Base-by-base conservation (phyloP, 2,888 invertebrate species). In the Drosophila vallismaia region DNA sequence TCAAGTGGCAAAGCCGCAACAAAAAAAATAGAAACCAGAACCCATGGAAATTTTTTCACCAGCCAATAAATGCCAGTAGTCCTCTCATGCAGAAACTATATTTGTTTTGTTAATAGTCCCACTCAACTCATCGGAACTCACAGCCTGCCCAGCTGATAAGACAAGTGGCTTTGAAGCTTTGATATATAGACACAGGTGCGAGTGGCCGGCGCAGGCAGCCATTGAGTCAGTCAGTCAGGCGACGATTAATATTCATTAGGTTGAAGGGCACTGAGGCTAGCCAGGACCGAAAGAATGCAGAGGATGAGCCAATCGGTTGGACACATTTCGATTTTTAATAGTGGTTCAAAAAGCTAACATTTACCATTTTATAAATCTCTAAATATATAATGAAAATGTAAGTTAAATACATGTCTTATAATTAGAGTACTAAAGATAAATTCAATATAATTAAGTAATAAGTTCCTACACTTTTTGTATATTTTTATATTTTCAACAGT, bases 71-170 rank as follows among this genome's bases (percentile, higher is more conserved):
- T 60, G 79, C 82, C 81, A 58, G 42, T 59, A 36, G 62, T 36
- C 67, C 77, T 75, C 76, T 79, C 88, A 75, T 87, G 85, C 64
- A 64, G 68, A 64, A 74, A 76, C 77, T 75, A 86, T 88, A 88
- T 87, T 87, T 87, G 78, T 87, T 85, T 79, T 74, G 83, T 86
- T 86, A 86, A 88, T 87, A 76, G 88, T 78, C 78, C 71, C 75
- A 57, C 73, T 78, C 76, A 85, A 72, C 64, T 67, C 68, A 38
- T 64, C 45, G 68, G 45, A 68, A 68, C 63, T 46, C 52, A 49
- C 42, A 74, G 83, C 69, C 74, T 69, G 72, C 67, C 24, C 75
- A 68, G 46, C 82, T 86, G 88, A 85, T 85, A 88, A 88, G 84
- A 86, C 86, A 86, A 86, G 86, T 86, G 83, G 83, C 84, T 80